A percentile compares a stretch with the other conserved stretches of the same genome.
Conservation (phyloP, 2,113 vertebrate genomes). For the Dicerorhinus sumatrensis region DNA sequence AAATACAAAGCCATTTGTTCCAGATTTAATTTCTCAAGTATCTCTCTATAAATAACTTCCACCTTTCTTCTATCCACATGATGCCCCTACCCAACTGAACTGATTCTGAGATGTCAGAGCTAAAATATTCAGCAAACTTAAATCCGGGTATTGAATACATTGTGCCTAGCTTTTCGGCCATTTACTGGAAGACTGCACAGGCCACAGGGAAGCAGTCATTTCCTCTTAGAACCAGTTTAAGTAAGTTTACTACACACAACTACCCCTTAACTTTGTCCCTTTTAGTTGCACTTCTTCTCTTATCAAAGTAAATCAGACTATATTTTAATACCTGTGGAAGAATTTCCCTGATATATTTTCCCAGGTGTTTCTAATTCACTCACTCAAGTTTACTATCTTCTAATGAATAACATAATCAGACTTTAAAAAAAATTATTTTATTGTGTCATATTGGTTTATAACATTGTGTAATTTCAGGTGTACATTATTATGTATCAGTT, state of each 20-base stretch:
- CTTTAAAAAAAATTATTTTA: neutral
- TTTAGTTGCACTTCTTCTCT: neutral
- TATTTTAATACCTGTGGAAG: neutral
- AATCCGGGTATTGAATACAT: neutral
- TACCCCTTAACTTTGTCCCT: neutral
- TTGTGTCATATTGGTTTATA: too few relatives aligned
- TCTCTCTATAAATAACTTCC: neutral
- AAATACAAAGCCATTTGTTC: neutral
- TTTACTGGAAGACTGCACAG: neutral
- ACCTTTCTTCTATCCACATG: neutral
- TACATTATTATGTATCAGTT: too few relatives aligned
- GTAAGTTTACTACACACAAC: neutral
- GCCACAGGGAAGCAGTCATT: neutral
- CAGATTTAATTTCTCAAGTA: constrained; percentile 36
- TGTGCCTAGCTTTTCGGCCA: neutral
- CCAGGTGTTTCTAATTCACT: neutral
- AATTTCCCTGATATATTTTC: neutral
- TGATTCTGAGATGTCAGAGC: neutral
- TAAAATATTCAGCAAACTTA: neutral
- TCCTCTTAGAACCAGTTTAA: neutral
- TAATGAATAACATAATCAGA: neutral
- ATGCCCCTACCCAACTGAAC: neutral
- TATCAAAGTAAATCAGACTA: neutral
- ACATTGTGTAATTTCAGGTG: too few relatives aligned
- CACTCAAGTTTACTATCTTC: neutral